Conservation (phyloP, 2,113 vertebrate species). For the Columba janthina region DNA sequence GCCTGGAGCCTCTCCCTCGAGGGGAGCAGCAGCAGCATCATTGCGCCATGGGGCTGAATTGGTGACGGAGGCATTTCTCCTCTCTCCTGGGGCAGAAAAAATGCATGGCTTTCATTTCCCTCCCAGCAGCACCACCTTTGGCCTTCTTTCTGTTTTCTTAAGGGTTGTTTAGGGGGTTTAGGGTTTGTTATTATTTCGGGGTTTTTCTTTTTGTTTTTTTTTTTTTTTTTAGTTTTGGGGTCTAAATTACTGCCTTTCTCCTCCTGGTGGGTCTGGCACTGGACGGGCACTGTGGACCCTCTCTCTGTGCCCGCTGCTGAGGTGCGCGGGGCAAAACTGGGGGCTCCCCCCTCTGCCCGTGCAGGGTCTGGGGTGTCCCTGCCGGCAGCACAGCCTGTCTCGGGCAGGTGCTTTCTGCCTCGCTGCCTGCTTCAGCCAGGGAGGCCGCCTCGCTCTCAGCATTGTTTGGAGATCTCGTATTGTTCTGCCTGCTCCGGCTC, state of each 20-base stretch:
- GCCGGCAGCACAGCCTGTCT: not conserved
- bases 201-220: not conserved
- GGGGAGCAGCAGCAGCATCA: not conserved
- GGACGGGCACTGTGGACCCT: fast-evolving
- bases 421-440: not conserved
- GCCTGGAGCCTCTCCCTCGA: not conserved
- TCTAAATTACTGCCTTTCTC: not conserved
- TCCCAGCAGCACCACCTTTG: not conserved
- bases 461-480: not conserved
- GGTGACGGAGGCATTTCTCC: not conserved
- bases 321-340: fast-evolving
- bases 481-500: not conserved
- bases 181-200: not conserved
- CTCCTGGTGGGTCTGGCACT: fast-evolving
- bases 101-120: not conserved
- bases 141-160: not conserved
- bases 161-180: not conserved
- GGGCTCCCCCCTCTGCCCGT: not conserved
- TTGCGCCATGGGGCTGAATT: fast-evolving
- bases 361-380: not conserved
- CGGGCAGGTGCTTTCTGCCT: slow-evolving; percentile 8
- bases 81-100: not conserved
- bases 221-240: not conserved
- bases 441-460: not conserved
- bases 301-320: not conserved